Evolutionary conservation across 2,113 vertebrate genomes (phyloP).

Genomic region (Halichoeres trimaculatus): DNA sequence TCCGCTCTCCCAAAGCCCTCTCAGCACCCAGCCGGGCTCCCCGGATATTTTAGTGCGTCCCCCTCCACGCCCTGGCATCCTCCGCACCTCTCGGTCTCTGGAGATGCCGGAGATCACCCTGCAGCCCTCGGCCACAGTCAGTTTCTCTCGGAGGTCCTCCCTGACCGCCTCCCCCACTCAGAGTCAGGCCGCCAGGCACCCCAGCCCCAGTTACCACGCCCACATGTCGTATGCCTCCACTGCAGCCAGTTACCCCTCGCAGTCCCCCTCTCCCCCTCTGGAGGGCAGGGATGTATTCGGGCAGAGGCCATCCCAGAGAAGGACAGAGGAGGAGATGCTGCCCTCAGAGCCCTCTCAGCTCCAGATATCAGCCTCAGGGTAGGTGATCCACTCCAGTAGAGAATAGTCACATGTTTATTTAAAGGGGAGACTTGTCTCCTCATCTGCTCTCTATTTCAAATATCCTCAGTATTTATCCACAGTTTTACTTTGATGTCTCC

Average conservation of each 20-base stretch:
- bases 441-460: conserved; percentile 62
- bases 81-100: conserved; percentile 89
- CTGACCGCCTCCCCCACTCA: conserved; percentile 91
- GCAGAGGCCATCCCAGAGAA: conserved; percentile 92
- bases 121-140: conserved; percentile 91
- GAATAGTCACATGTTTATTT: conserved; percentile 70
- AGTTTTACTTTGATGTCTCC: conserved; percentile 60
- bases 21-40: conserved; percentile 94
- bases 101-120: conserved; percentile 94
- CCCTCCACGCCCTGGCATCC: conserved; percentile 91
- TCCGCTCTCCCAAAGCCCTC: conserved; percentile 97
- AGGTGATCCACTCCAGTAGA: conserved; percentile 86
- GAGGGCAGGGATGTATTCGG: conserved; percentile 94
- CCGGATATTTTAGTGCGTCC: conserved; percentile 94
- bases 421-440: conserved; percentile 62
- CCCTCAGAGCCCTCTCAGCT: conserved; percentile 93
- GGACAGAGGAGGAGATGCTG: conserved; percentile 94
- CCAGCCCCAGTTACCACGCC: conserved; percentile 84
- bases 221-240: conserved; percentile 91
- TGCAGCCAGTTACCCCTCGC: conserved; percentile 91
- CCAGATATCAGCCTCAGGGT: conserved; percentile 94
- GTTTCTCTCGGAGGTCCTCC: conserved; percentile 94
- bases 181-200: conserved; percentile 88
- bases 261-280: conserved; percentile 88
- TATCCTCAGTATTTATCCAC: conserved; percentile 52